Base-by-base conservation (phyloP, 2,888 invertebrate species). In the Itoplectis maculator region DNA sequence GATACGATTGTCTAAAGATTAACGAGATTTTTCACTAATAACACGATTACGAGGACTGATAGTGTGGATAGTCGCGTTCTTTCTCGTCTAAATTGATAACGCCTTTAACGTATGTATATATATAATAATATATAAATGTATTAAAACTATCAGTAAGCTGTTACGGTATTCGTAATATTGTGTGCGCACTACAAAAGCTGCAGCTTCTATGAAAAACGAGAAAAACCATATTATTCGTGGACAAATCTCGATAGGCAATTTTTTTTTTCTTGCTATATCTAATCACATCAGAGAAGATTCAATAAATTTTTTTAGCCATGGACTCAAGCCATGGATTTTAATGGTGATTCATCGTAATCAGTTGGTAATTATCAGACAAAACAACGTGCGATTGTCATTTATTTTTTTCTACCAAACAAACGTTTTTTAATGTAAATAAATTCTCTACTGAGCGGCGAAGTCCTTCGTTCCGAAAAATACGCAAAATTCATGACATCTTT, bases 271-370 rank as follows among this genome's bases (percentile, higher is more conserved):
- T 40, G 15, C 63, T 65, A 59, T 70, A 42, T 70, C 18, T 65
- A 65, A 70, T 73, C n/a, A 61, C 75, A 75, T 82, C 70, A 47
- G 47, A 63, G 54, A 69, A 54, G 54, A 79, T 45, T 76, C 61
- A 15, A 72, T 72, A 15, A 3, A 80, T 72, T 76, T 87, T 86
- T 87, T 88, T 89, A 91, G 90, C 91, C 92, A 92, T 92, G 92
- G 92, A 88, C 91, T 87, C 91, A 91, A 90, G 91, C 91, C 91
- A 92, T 92, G 91, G 92, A 92, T 92, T 92, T 92, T 91, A 91
- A 90, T 89, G 86, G 90, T 90, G 91, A 90, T 88, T 29, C 70
- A 79, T 78, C 40, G 75, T 77, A 79, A 81, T 73, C 65, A 72
- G 72, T 82, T 77, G 47, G 45, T 77, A 66, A 83, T 70, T 78